phyloP scores from a whole-genome alignment of 2,113 vertebrate species.

The Aramus guarauna region DNA sequence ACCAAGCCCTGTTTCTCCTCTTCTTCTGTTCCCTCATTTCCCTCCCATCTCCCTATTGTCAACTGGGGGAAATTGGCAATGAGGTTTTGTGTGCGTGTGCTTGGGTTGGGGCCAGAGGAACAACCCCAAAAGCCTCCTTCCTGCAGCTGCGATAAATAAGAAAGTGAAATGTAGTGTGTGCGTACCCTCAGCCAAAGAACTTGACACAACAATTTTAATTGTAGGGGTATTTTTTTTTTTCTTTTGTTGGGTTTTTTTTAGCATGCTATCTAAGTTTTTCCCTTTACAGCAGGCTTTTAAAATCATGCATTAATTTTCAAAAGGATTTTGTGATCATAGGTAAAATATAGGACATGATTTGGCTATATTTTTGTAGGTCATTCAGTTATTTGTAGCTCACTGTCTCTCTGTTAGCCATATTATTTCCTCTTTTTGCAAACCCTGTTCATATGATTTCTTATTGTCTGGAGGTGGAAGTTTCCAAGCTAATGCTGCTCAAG shows the following conservation, averaged over 20 bases:
- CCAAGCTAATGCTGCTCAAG: background rate
- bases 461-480: background rate
- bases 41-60: conserved; percentile 22
- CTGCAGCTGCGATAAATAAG: conserved; percentile 46
- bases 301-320: background rate
- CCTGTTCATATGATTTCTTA: background rate
- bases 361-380: background rate
- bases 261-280: background rate
- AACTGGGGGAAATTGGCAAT: conserved; percentile 18
- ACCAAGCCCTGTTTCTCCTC: background rate
- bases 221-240: background rate
- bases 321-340: background rate
- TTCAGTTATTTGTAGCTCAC: background rate
- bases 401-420: background rate
- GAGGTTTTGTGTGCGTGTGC: background rate
- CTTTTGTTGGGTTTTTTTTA: background rate
- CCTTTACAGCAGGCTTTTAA: background rate
- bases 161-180: background rate
- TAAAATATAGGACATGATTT: background rate
- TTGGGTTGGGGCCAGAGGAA: conserved; percentile 23
- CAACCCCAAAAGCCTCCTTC: conserved; percentile 49
- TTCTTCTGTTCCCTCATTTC: background rate
- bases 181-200: background rate
- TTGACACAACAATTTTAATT: background rate
- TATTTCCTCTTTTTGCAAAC: conserved; percentile 22